Percentiles rank a stretch among this genome's conserved stretches.
Evolutionary conservation across 2,888 invertebrate genomes (phyloP).

Genomic region (Merodon equestris): DNA sequence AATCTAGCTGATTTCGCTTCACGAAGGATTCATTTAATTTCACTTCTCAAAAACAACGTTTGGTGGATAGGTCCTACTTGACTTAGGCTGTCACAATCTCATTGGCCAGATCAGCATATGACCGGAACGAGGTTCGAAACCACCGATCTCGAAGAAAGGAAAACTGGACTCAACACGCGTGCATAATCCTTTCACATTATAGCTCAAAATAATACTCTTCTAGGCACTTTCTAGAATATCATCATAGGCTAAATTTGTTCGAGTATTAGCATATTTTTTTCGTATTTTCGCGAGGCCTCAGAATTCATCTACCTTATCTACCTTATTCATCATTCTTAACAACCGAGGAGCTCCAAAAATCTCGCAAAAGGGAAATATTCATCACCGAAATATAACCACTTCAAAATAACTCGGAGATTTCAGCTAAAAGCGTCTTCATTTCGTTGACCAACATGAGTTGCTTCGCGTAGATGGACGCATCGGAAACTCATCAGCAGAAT

Average conservation of each 20-base stretch:
- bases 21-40: background rate
- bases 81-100: background rate
- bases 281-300: background rate
- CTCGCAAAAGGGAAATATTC: background rate
- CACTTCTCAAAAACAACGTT: background rate
- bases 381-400: background rate
- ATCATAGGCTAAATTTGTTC: constrained; percentile 3
- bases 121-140: too few relatives aligned
- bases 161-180: constrained; percentile 8
- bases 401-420: background rate
- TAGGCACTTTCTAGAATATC: background rate
- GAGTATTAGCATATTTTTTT: constrained; percentile 12
- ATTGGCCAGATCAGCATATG: too few relatives aligned
- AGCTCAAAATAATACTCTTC: too few relatives aligned
- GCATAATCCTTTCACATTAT: constrained; percentile 1
- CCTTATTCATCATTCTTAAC: too few relatives aligned
- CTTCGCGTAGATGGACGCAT: constrained; percentile 11
- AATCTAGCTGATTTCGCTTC: constrained; percentile 24
- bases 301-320: background rate
- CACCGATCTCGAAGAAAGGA: too few relatives aligned
- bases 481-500: constrained; percentile 3
- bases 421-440: background rate
- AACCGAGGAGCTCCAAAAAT: background rate
- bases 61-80: constrained; percentile 9
- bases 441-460: background rate